phyloP scores from a whole-genome alignment of 2,888 invertebrate genomes.

The Sphinx pinastri region DNA sequence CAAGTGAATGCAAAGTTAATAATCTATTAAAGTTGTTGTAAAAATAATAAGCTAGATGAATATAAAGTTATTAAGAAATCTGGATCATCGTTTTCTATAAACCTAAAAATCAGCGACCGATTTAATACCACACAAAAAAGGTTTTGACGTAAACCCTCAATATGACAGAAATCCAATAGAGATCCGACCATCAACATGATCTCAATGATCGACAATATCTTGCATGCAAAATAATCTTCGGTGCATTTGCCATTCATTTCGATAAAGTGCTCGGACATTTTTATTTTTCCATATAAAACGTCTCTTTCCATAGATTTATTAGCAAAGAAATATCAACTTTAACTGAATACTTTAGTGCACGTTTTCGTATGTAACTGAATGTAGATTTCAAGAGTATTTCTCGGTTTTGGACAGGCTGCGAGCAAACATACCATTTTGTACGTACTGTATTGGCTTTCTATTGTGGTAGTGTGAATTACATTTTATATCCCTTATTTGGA shows the following conservation, averaged over 20 bases:
- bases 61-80: too few species aligned
- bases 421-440: slow-evolving; percentile 35
- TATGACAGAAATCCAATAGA: slow-evolving; percentile 38
- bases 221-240: slow-evolving; percentile 53
- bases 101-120: not conserved
- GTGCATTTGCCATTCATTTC: slow-evolving; percentile 60
- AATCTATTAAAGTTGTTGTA: too few species aligned
- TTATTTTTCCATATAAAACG: slow-evolving; percentile 56
- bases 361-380: slow-evolving; percentile 31
- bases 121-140: not conserved
- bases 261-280: slow-evolving; percentile 54
- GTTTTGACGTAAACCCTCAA: slow-evolving; percentile 10
- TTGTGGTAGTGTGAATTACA: slow-evolving; percentile 30
- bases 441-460: slow-evolving; percentile 23
- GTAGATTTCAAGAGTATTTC: slow-evolving; percentile 48
- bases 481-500: slow-evolving; percentile 3
- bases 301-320: slow-evolving; percentile 43
- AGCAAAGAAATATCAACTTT: slow-evolving; percentile 37
- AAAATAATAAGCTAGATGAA: too few species aligned
- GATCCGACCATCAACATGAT: slow-evolving; percentile 32
- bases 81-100: too few species aligned
- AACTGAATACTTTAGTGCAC: slow-evolving; percentile 17
- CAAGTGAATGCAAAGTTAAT: too few species aligned
- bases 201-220: slow-evolving; percentile 35
- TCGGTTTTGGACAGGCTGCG: slow-evolving; percentile 42